A percentile compares a stretch with the other conserved stretches of the same genome.
Evolutionary conservation across 1,140 invertebrate species (phyloP).

Genomic region (Chlorops oryzae): DNA sequence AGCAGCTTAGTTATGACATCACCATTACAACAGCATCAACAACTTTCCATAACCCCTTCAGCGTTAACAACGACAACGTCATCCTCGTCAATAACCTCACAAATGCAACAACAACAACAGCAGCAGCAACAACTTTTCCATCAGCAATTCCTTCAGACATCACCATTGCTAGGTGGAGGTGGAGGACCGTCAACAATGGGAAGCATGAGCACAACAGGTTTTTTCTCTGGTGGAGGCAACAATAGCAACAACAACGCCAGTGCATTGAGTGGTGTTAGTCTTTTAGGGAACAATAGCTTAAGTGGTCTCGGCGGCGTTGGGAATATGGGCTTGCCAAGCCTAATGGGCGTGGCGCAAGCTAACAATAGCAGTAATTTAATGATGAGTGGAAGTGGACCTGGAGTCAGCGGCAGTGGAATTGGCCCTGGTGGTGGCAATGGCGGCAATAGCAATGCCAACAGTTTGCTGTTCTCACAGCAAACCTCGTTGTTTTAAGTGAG

Average conservation of each 20-base stretch:
- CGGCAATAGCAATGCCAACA: constrained; percentile 26
- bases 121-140: neutral
- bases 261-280: too few species aligned
- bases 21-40: neutral
- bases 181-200: too few species aligned
- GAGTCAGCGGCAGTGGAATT: neutral
- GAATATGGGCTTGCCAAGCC: too few species aligned
- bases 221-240: constrained; percentile 15
- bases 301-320: too few species aligned
- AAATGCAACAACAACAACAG: constrained; percentile 3
- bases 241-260: too few species aligned
- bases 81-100: constrained; percentile 25
- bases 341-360: neutral
- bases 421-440: constrained; percentile 17
- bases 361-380: neutral
- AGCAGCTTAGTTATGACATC: constrained; percentile 5
- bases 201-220: neutral
- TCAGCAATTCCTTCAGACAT: constrained; percentile 19
- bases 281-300: too few species aligned
- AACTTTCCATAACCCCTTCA: neutral
- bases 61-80: constrained; percentile 23
- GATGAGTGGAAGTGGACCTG: neutral
- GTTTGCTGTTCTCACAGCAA: constrained; percentile 24
- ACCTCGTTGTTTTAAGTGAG: constrained; percentile 12
- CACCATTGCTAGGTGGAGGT: constrained; percentile 9